phyloP scores from a whole-genome alignment of 1,140 invertebrate species.

The Lineus longissimus region DNA sequence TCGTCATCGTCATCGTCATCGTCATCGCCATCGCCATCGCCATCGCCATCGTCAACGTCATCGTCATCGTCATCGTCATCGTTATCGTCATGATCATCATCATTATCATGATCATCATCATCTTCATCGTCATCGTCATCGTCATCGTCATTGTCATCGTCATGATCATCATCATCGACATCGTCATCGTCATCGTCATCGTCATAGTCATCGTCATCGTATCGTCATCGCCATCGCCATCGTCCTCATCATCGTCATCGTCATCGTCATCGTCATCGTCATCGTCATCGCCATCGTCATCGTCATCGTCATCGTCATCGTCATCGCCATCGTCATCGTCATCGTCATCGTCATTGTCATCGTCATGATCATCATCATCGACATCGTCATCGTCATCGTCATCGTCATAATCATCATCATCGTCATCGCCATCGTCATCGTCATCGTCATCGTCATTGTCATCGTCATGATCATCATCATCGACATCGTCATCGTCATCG shows the following conservation, averaged over 20 bases:
- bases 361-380: too few relatives aligned
- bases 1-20: neutral
- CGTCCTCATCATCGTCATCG: neutral
- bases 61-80: neutral
- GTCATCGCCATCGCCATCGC: neutral
- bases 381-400: too few relatives aligned
- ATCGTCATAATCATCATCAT: too few relatives aligned
- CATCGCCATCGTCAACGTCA: neutral
- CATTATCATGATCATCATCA: neutral
- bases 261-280: conserved; percentile 1
- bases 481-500: neutral
- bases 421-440: too few relatives aligned
- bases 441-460: too few relatives aligned
- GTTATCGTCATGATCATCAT: too few relatives aligned
- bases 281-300: conserved; percentile 1
- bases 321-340: conserved; percentile 1
- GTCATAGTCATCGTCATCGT: too few relatives aligned
- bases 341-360: too few relatives aligned
- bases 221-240: too few relatives aligned
- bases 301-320: neutral
- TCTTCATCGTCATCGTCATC: neutral
- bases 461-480: too few relatives aligned
- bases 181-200: neutral
- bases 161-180: neutral
- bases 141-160: too few relatives aligned